Base-by-base conservation (phyloP, 2,888 invertebrate genomes). In the Boloria euphrosyne region DNA sequence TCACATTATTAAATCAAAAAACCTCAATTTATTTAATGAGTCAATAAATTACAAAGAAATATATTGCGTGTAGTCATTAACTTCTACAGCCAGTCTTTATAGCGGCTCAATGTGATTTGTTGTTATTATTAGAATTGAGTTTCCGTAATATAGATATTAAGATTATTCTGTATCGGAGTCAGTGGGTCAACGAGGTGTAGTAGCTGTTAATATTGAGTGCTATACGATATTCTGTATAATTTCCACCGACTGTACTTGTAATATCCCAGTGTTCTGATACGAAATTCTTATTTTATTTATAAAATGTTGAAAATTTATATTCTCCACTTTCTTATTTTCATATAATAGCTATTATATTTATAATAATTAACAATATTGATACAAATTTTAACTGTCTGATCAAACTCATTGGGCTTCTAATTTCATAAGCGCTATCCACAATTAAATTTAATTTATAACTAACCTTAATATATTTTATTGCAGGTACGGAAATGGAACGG, bases 381-480 rank as follows among this genome's bases (percentile, higher is more conserved):
- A 38, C 31, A 10, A 10, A 38, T 38, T 38, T 38, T 38, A 38
- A 38, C 31, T 38, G 10, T 38, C 31, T 2, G 5, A 31, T 31
- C 5, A 38, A 22, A 22, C 22, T 22, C 22, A 22, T 22, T 22
- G 7, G 10, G 7, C 1, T 38, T 38, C 10, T 38, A 38, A 38
- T 38, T 38, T 38, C 31, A 31, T 31, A 31, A 31, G 31, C 31
- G 1, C 13, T 50, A 0, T 55, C 6, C 18, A 44, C 14, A 55
- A 44, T 55, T 44, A 55, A 43, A 57, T 57, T 44, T 46, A 4
- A 46, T n/a, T 4, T 77, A 74, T 76, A 80, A 80, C 82, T 84
- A 76, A 85, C 75, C 74, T 77, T 71, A 74, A 62, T 79, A 78
- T 83, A 78, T 84, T 81, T 85, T 83, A 85, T 88, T 88, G 66